Evolutionary conservation across 2,797 vertebrate species (phyloP), one percentile per base, ranked within the genome.

Genomic region (Enteromius treurensis): DNA sequence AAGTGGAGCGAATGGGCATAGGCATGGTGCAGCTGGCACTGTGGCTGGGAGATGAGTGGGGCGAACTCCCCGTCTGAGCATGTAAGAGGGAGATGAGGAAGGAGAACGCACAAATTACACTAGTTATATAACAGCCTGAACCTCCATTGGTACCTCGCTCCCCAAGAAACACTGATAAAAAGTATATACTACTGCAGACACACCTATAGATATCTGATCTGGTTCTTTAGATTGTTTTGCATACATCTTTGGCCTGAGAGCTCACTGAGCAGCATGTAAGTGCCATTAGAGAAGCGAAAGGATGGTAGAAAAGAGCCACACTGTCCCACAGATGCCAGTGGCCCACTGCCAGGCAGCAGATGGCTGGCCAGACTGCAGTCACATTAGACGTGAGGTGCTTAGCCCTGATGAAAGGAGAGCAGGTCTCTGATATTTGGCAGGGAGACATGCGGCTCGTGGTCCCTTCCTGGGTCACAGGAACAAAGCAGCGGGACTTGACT

Each of bases 31-130:
- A 96, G 86, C 95, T 79, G 0, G 96, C 93, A n/a, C 96, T 95
- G 0, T 98, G 97, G 58, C 96, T 96, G 77, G 98, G 97, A 3
- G 97, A 98, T 0, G 96, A 96, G 62, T 96, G 97, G 5, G 97
- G 97, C 0, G 98, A 98, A 75, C 95, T 93, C 8, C 96, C 93
- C 0, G 97, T 96, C 87, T 98, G 97, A 8, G 96, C 95, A 96
- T 97, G 91, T 19, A 86, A 91, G 78, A 88, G 34, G 40, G 5
- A 47, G 47, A 49, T 34, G 51, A n/a, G n/a, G 19, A 37, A 64
- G 34, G 13, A 67, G n/a, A 34, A 37, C 7, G 21, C 53, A 84
- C 5, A 40, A n/a, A 60, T 58, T 2, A 74, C 55, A 77, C 34
- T 64, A 67, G 32, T 71, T 77, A 29, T 45, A 19, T 60, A 55